Evolutionary conservation across 2,888 invertebrate genomes (phyloP), one percentile per base, ranked within the genome.

Genomic region (Dryobota labecula): DNA sequence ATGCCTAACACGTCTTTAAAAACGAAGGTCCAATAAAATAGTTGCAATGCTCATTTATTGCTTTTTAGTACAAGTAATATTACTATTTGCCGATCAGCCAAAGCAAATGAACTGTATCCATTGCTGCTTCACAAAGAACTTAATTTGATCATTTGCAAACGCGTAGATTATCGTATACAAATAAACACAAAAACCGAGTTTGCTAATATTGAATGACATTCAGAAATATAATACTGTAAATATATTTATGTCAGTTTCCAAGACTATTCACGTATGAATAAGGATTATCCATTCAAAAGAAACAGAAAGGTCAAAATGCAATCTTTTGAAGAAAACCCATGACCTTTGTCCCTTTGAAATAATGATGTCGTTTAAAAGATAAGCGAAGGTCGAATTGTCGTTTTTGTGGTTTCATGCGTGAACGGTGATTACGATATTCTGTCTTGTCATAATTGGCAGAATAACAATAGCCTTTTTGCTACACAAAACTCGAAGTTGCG

Each of bases 331-430:
- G 68, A 64, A 54, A 72, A 58, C 57, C 65, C 45, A 38, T 76
- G 84, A 84, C 45, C 84, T 77, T 73, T 86, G 68, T 66, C 72
- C 84, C 69, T 73, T 70, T n/a, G 45, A 66, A 71, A 73, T 82
- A 74, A 86, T 75, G 79, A 82, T 57, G 79, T 63, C 66, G 71
- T 79, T 77, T 73, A 51, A 73, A 71, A 77, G 79, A 84, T 78
- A 84, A 84, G 47, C 60, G 73, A 83, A 82, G 86, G 83, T 76
- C 70, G 68, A 62, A 76, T 76, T 60, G 70, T 60, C 61, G 68
- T 70, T 79, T 72, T 72, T 80, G 76, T 84, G 65, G 66, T 47
- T 66, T 73, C 72, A 71, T 70, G 73, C 69, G 78, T 80, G 71
- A 81, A 78, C 77, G 33, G 70, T 9, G 75, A 67, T 82, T 72